Percentiles rank a stretch among this genome's conserved stretches.
Evolutionary conservation across 2,113 vertebrate species (phyloP).

Genomic region (Chrysemys picta): DNA sequence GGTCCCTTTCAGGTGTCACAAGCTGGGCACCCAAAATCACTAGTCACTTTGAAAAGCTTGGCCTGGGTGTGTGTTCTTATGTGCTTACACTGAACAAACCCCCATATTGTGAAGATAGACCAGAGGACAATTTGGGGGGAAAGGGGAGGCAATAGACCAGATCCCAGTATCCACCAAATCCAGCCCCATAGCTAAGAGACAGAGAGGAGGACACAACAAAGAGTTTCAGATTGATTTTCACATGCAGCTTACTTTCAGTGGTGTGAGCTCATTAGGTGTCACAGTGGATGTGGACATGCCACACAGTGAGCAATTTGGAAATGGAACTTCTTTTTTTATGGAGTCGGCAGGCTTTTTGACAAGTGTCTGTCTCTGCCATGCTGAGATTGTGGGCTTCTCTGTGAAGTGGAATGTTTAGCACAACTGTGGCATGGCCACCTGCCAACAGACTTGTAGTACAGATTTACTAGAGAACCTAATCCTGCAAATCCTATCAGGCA

Average conservation of each 20-base stretch:
- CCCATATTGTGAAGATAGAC: neutral
- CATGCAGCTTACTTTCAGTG: neutral
- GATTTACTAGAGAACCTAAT: neutral
- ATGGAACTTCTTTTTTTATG: neutral
- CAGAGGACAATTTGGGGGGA: neutral
- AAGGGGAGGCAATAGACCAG: neutral
- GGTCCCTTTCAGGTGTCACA: neutral
- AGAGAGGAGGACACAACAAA: neutral
- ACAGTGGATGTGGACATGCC: neutral
- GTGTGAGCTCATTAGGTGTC: neutral
- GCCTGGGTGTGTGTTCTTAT: neutral
- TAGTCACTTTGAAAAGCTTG: neutral
- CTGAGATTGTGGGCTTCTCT: neutral
- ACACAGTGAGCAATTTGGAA: neutral
- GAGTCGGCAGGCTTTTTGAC: neutral
- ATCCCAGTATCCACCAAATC: neutral
- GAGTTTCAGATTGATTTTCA: neutral
- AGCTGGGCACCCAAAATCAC: neutral
- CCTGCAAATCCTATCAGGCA: too few relatives aligned
- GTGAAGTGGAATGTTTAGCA: neutral
- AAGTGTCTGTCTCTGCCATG: neutral
- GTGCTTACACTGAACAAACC: neutral
- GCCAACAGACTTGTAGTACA: neutral
- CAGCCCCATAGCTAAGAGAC: neutral
- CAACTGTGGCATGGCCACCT: neutral